phyloP scores from a whole-genome alignment of 1,140 invertebrate species.

The Nixonia krombeini region DNA sequence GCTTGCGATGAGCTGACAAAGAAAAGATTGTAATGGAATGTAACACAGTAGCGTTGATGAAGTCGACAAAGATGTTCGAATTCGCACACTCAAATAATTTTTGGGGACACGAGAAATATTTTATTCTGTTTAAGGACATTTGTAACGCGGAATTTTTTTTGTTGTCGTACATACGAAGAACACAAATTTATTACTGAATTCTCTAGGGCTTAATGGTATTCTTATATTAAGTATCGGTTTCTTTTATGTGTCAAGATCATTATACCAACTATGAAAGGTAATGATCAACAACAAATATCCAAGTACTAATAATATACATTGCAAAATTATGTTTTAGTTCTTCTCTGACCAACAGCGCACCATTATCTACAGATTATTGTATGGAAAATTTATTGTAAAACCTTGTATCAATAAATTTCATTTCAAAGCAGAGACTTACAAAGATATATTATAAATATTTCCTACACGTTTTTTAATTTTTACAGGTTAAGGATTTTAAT shows the following conservation, averaged over 20 bases:
- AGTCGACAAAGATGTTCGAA: not conserved
- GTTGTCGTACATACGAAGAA: not conserved
- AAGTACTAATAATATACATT: conserved; percentile 35
- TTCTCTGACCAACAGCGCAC: conserved; percentile 57
- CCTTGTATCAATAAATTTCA: conserved; percentile 59
- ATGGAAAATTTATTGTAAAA: conserved; percentile 56
- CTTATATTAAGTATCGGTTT: conserved; percentile 17
- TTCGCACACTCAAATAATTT: not conserved
- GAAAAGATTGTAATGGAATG: too few species aligned
- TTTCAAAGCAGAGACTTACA: conserved; percentile 42
- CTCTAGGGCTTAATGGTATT: conserved; percentile 5
- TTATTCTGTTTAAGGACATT: not conserved
- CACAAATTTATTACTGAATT: conserved; percentile 2
- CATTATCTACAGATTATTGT: conserved; percentile 57
- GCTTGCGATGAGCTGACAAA: too few species aligned
- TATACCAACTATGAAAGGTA: conserved; percentile 36
- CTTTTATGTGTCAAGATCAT: conserved; percentile 21
- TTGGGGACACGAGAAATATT: not conserved
- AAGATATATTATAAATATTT: too few species aligned
- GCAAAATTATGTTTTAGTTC: conserved; percentile 51
- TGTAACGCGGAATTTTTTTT: not conserved
- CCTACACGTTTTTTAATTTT: too few species aligned
- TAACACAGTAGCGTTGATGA: not conserved
- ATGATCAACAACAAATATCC: conserved; percentile 17
- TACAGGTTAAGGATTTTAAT: too few species aligned